Evolutionary conservation across 2,113 vertebrate species (phyloP).

Genomic region (Bothrops jararaca): DNA sequence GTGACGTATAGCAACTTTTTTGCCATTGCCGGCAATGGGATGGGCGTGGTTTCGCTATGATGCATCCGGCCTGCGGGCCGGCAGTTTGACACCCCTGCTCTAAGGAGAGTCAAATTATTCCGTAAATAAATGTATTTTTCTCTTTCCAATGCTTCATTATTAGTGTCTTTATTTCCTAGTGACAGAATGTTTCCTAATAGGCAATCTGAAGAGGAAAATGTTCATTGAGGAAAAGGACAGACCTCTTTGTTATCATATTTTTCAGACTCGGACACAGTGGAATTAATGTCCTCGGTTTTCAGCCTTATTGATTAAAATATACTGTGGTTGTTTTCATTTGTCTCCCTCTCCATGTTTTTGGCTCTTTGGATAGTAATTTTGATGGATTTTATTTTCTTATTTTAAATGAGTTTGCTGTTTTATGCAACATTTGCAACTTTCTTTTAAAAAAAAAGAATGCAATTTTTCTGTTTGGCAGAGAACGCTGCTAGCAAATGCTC

Average conservation of each 20-base stretch:
- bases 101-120: background rate
- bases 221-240: background rate
- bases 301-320: background rate
- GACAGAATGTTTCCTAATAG: background rate
- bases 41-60: too few species aligned
- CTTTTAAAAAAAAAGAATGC: background rate
- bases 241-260: background rate
- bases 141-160: background rate
- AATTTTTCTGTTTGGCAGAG: background rate
- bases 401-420: background rate
- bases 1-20: too few species aligned
- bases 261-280: background rate
- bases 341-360: background rate
- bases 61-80: too few species aligned
- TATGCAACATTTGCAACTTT: background rate
- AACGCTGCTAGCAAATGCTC: background rate
- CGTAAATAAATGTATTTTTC: background rate
- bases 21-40: too few species aligned
- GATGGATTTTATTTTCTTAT: background rate
- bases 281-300: background rate
- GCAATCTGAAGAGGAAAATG: background rate
- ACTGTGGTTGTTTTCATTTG: background rate
- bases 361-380: background rate
- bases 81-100: background rate
- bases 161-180: background rate